These are phyloP conservation scores for Ascidia mentula DNA, from an alignment of 23 tunicate genomes.

Conservation along the genomic window DNA sequence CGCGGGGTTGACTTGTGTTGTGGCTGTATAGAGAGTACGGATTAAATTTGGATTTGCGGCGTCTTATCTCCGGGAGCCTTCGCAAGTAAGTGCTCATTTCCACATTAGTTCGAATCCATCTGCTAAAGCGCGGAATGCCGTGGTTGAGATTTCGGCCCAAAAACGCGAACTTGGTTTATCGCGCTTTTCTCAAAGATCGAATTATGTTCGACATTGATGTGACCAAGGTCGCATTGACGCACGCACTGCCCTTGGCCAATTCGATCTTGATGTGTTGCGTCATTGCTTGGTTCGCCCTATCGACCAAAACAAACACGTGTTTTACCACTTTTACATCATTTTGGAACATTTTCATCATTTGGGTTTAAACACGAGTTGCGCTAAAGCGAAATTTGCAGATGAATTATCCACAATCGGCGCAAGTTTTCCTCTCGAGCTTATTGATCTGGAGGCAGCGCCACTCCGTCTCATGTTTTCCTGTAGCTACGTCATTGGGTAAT, in stretches of 20 bases:
- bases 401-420: too few species aligned
- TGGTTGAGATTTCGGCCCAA: background rate
- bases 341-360: too few species aligned
- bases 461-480: background rate
- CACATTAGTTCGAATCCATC: background rate
- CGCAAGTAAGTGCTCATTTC: background rate
- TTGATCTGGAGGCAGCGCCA: background rate
- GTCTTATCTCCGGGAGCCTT: background rate
- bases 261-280: background rate
- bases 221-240: background rate
- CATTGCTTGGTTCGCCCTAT: background rate
- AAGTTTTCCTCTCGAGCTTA: background rate
- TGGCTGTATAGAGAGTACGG: too few species aligned
- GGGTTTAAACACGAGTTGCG: too few species aligned
- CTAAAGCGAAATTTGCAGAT: too few species aligned
- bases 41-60: background rate
- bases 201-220: background rate
- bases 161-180: background rate
- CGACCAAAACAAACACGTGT: background rate
- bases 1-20: too few species aligned
- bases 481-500: constrained; percentile 6
- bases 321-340: too few species aligned
- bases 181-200: background rate
- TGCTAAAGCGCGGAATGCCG: background rate
- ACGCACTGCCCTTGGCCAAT: background rate